Percentiles rank a stretch among this genome's conserved stretches.
Conservation (phyloP, 2,888 invertebrate species). For the Melieria omissa region DNA sequence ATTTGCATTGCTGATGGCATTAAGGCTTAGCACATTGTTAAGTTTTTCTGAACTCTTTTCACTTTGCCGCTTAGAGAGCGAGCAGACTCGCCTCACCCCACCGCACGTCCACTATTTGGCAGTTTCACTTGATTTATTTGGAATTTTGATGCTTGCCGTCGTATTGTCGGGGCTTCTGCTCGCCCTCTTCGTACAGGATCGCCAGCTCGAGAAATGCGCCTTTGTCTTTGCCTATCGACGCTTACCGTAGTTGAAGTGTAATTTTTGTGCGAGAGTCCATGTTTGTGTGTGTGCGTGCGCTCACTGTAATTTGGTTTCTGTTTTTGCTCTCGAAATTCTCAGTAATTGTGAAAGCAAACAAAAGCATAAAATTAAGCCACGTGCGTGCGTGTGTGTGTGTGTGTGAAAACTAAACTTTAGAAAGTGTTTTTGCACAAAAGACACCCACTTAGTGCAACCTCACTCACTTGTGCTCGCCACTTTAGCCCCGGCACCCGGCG, state of each 20-base stretch:
- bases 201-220: not conserved
- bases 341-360: slow-evolving; percentile 5
- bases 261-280: slow-evolving; percentile 14
- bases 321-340: slow-evolving; percentile 21
- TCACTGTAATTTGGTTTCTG: slow-evolving; percentile 23
- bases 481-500: no score
- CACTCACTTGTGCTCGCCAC: no score
- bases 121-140: slow-evolving; percentile 13
- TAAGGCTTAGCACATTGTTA: not conserved
- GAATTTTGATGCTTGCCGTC: slow-evolving; percentile 15
- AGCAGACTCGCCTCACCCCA: not conserved
- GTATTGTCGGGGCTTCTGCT: not conserved
- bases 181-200: not conserved
- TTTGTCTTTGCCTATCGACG: not conserved
- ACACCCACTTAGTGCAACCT: no score
- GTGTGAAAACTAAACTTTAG: no score
- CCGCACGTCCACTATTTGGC: not conserved
- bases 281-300: slow-evolving; percentile 18
- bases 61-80: not conserved
- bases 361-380: not conserved
- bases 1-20: slow-evolving; percentile 41
- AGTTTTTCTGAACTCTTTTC: no score
- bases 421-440: no score
- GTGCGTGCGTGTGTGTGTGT: not conserved
- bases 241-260: not conserved